Percentiles rank a stretch among this genome's conserved stretches.
These are phyloP conservation scores for Hermodice carunculata DNA, from an alignment of 2,888 invertebrate species.

Conservation along the genomic window DNA sequence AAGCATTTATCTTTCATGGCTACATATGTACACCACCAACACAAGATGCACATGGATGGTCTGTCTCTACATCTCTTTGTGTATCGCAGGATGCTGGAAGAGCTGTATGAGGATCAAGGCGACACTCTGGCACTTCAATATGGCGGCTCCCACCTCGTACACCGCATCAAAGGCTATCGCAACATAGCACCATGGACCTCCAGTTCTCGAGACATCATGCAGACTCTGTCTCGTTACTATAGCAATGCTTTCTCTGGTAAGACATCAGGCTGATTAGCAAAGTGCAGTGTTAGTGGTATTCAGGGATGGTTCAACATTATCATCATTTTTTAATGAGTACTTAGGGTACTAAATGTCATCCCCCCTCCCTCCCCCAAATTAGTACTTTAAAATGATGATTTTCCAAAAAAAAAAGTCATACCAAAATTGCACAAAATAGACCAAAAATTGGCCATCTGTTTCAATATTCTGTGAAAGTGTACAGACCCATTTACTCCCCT, in stretches of 20 bases:
- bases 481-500: too few species aligned
- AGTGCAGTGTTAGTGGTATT: too few species aligned
- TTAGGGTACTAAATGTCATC: too few species aligned
- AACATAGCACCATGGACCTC: constrained; percentile 85
- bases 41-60: not conserved
- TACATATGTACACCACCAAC: too few species aligned
- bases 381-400: too few species aligned
- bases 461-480: too few species aligned
- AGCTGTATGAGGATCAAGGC: constrained; percentile 97
- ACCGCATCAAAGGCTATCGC: constrained; percentile 82
- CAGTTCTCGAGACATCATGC: constrained; percentile 98
- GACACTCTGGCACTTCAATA: constrained; percentile 97
- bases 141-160: constrained; percentile 98
- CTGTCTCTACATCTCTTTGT: not conserved
- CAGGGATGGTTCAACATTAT: too few species aligned
- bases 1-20: not conserved
- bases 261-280: not conserved
- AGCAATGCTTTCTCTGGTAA: constrained; percentile 89
- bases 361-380: too few species aligned
- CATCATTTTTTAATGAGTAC: too few species aligned
- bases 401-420: too few species aligned
- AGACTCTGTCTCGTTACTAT: constrained; percentile 96
- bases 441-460: too few species aligned
- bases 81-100: constrained; percentile 83
- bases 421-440: too few species aligned